These are phyloP conservation scores for Hesperophylax magnus DNA, from an alignment of 1,140 invertebrate genomes.

Conservation along the genomic window DNA sequence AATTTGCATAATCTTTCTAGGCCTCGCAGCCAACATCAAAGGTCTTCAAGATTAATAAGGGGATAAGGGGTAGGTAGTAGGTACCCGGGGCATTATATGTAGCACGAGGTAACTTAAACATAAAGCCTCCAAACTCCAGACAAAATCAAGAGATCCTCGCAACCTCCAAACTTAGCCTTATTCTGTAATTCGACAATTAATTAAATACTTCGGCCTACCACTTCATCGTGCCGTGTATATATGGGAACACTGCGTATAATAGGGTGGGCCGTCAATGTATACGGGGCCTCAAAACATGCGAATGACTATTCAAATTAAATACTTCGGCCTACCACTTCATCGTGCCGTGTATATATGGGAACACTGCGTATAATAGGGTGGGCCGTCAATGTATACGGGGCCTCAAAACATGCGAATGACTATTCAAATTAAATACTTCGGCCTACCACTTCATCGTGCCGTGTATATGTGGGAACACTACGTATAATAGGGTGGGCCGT, in stretches of 20 bases:
- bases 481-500: too few relatives aligned
- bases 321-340: neutral
- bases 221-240: neutral
- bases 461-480: too few relatives aligned
- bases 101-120: neutral
- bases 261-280: too few relatives aligned
- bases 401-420: too few relatives aligned
- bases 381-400: too few relatives aligned
- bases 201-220: neutral
- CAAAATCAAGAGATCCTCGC: neutral
- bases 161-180: neutral
- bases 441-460: neutral
- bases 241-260: too few relatives aligned
- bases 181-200: constrained; percentile 6
- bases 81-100: neutral
- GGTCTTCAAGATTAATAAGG: constrained; percentile 9
- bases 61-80: neutral
- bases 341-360: neutral
- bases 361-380: too few relatives aligned
- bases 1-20: neutral
- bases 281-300: too few relatives aligned
- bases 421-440: neutral
- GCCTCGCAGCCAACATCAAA: neutral
- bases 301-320: neutral
- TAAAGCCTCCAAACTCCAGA: neutral